Conservation (phyloP, 2,888 invertebrate genomes). For the Agriopis marginaria region DNA sequence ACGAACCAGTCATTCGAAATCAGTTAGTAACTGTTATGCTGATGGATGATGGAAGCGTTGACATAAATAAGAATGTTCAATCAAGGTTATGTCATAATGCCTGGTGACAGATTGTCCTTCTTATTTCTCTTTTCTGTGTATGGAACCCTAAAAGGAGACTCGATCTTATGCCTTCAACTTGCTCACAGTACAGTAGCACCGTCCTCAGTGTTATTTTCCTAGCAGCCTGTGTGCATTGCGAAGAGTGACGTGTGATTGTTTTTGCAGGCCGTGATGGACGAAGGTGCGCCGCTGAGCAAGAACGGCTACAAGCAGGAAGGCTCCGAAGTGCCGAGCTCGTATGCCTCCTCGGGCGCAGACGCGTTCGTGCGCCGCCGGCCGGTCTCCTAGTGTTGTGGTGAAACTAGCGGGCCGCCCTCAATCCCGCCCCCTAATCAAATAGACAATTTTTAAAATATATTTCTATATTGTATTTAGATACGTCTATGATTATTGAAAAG, state of each 20-base stretch:
- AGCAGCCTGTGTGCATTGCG: neutral
- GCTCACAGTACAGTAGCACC: neutral
- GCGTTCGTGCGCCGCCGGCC: constrained; percentile 79
- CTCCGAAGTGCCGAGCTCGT: constrained; percentile 75
- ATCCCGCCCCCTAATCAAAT: constrained; percentile 22
- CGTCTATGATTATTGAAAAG: constrained; percentile 45
- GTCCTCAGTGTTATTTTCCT: neutral
- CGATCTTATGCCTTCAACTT: neutral
- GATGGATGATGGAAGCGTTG: no score
- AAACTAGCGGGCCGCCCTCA: neutral
- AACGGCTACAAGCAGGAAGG: constrained; percentile 80
- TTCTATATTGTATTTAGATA: constrained; percentile 44
- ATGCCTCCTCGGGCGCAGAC: constrained; percentile 79
- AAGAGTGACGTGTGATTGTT: constrained; percentile 13
- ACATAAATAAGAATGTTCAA: no score
- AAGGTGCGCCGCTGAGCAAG: constrained; percentile 67
- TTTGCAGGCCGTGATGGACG: constrained; percentile 88
- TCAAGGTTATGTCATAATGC: no score
- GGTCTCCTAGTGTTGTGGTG: constrained; percentile 41
- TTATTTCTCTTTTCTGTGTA: no score
- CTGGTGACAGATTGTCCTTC: no score
- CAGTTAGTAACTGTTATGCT: no score
- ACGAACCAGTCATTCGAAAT: no score
- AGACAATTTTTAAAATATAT: constrained; percentile 33
- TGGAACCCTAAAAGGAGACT: neutral